These are phyloP conservation scores for Mechanitis messenoides DNA, from an alignment of 2,888 invertebrate genomes.

Conservation along the genomic window DNA sequence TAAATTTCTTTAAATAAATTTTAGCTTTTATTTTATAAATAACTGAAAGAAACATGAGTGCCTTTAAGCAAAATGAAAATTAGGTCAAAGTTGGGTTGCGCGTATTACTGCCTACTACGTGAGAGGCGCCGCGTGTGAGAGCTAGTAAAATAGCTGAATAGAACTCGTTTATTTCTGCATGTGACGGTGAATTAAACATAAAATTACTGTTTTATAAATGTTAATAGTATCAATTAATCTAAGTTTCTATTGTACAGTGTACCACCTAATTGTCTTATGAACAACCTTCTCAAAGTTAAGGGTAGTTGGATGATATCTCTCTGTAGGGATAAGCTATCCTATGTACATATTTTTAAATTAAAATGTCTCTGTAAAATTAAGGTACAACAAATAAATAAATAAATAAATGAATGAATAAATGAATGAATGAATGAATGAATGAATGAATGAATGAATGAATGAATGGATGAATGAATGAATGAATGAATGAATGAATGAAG, in stretches of 20 bases:
- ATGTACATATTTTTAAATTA: no score
- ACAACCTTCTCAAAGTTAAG: no score
- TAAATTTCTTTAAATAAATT: background rate
- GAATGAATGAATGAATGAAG: no score
- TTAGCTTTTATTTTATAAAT: background rate
- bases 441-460: no score
- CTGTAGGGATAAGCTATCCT: no score
- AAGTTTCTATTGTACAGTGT: no score
- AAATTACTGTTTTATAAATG: background rate
- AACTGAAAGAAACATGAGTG: conserved; percentile 8
- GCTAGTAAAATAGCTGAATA: conserved; percentile 15
- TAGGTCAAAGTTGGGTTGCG: conserved; percentile 20
- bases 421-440: no score
- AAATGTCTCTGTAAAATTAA: no score
- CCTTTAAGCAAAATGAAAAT: conserved; percentile 8
- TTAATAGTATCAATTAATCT: background rate
- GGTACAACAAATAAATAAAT: no score
- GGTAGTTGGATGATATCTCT: background rate
- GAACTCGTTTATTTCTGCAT: conserved; percentile 10
- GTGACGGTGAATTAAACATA: background rate
- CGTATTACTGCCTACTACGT: conserved; percentile 17
- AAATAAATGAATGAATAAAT: no score
- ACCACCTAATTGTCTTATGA: no score
- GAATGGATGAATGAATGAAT: no score
- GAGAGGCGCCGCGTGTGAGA: conserved; percentile 11